Evolutionary conservation across 2,888 invertebrate genomes (phyloP), one percentile per base, ranked within the genome.

Genomic region (Flabesymbios commensalis): DNA sequence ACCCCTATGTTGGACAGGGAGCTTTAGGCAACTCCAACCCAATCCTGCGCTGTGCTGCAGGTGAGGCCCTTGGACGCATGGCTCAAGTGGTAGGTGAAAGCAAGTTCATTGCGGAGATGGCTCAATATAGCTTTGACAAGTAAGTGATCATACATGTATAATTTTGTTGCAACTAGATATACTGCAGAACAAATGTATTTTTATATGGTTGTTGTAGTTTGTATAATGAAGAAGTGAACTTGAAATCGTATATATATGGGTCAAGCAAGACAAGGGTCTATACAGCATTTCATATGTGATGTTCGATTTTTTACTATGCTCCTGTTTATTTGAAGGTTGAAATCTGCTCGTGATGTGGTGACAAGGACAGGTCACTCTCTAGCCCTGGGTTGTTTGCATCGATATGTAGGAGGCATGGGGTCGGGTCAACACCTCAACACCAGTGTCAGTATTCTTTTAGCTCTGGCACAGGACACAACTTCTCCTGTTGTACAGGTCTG

Each of bases 331-430:
- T 61, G 10, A 56, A 83, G 84, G 67, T 83, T 93, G 68, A 92
- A 92, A 83, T 89, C 90, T 5, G 92, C 92, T 1, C 86, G 93
- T 49, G 94, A 94, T 85, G 93, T 92, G 39, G 90, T 90, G 17
- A 91, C 90, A 65, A 86, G 94, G 61, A 93, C 93, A 0, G 87
- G 87, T 3, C 93, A 93, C 83, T 93, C 93, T 0, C 84, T 99
- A 65, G 94, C 97, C 0, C 86, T 97, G n/a, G 99, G 98, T 39
- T 95, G 94, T 74, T 87, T 99, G 49, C 97, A 97, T 85, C 87
- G 94, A 33, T 96, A 96, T 75, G 90, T 97, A 0, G 97, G 98
- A 5, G 94, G 97, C 3, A 90, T 95, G 89, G 94, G 97, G 1
- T 93, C 94, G 1, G 93, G 94, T 67, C 96, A 97, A 76, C 93